phyloP scores from a whole-genome alignment of 2,888 invertebrate species.

The Boloria euphrosyne region DNA sequence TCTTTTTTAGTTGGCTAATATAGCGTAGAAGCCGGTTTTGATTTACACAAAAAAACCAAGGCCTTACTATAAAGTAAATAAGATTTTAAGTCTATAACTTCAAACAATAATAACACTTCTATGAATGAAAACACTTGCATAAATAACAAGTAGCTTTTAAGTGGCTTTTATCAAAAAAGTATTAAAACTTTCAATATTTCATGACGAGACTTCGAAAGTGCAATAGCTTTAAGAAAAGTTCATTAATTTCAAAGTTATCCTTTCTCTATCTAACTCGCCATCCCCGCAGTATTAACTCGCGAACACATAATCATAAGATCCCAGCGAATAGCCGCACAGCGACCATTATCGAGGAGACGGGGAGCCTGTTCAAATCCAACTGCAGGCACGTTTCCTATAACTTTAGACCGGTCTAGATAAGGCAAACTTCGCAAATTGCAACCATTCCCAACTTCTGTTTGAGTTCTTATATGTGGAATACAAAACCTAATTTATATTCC shows the following conservation, averaged over 20 bases:
- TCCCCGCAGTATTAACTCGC: constrained; percentile 24
- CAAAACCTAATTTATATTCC: constrained; percentile 32
- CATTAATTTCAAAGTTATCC: constrained; percentile 20
- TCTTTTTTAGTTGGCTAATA: constrained; percentile 41
- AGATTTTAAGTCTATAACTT: constrained; percentile 7
- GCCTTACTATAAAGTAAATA: constrained; percentile 20
- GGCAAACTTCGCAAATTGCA: constrained; percentile 41
- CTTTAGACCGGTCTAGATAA: constrained; percentile 39
- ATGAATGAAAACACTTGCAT: background rate
- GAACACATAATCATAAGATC: constrained; percentile 34
- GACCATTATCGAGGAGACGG: constrained; percentile 36
- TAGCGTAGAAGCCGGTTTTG: constrained; percentile 36
- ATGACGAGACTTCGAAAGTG: constrained; percentile 10
- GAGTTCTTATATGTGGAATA: constrained; percentile 34
- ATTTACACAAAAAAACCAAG: constrained; percentile 38
- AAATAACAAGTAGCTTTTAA: background rate
- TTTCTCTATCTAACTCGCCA: constrained; percentile 27
- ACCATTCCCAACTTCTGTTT: constrained; percentile 31
- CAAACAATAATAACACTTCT: background rate
- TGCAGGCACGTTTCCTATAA: constrained; percentile 42
- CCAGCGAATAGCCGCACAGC: constrained; percentile 37
- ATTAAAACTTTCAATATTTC: background rate
- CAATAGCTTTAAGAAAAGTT: constrained; percentile 17
- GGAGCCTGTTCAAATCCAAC: constrained; percentile 38
- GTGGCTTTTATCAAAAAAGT: background rate